These are phyloP conservation scores for Rallus crepitans DNA, from an alignment of 2,797 vertebrate genomes.

Conservation along the genomic window DNA sequence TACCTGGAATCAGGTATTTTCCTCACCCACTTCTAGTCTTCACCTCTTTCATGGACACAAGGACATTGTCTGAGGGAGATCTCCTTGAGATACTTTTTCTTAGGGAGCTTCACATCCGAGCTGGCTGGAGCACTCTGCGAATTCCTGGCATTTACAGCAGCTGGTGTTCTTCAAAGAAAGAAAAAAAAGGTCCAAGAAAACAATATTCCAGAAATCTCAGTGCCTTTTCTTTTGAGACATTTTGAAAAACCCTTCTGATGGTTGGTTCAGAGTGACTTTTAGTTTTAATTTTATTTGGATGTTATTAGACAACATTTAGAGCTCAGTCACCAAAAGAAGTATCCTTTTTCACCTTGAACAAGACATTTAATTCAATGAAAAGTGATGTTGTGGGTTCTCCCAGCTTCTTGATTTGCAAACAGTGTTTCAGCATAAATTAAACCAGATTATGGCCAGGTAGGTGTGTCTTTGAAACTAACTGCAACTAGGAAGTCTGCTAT, in stretches of 20 bases:
- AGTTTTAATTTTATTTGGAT: not conserved
- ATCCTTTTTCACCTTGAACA: not conserved
- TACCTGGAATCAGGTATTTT: not conserved
- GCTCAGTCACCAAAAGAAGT: not conserved
- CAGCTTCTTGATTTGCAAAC: not conserved
- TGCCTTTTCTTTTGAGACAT: not conserved
- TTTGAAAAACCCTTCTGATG: not conserved
- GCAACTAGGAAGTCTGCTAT: not conserved
- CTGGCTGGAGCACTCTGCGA: not conserved
- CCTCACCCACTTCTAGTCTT: not conserved
- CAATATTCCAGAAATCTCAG: not conserved
- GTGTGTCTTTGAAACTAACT: not conserved
- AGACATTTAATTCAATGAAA: not conserved
- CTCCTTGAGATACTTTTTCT: not conserved
- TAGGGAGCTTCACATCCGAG: not conserved
- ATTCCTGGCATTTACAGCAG: not conserved
- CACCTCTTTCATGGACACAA: not conserved
- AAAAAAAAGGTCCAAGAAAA: not conserved
- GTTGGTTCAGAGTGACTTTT: not conserved
- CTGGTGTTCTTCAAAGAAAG: not conserved
- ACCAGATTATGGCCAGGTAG: not conserved
- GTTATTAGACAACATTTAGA: not conserved
- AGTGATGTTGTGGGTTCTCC: not conserved
- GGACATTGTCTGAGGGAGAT: not conserved
- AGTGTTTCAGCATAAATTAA: not conserved